Evolutionary conservation across 1,140 invertebrate genomes (phyloP), one percentile per base, ranked within the genome.

Genomic region (Oreohelix idahoensis): DNA sequence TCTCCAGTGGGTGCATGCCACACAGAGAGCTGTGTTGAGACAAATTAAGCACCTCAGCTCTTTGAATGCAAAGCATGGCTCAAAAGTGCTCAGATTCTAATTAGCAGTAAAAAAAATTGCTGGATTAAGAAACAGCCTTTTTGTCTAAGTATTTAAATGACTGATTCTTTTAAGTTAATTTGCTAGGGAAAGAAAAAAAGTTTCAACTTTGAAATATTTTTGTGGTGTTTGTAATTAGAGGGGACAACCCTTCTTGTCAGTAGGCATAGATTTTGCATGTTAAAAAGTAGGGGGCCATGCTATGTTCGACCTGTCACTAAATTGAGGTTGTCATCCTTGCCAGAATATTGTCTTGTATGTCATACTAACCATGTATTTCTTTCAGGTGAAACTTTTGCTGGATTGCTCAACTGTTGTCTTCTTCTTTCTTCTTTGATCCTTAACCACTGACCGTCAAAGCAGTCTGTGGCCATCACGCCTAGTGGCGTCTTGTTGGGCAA

Each of bases 271-370:
- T 39, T 26, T 38, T 73, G 1, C 15, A 10, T 15, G 4, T 2
- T 73, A 42, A 23, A 42, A 73, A 42, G 36, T 79, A 79, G 84
- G 87, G 84, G 87, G 85, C 86, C 87, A 86, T 86, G 84, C 84
- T 83, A 70, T 63, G 63, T 73, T 58, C n/a, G 77, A 84, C 83
- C 78, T 85, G 23, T 35, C 66, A 32, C 66, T 11, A 11, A 66
- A 80, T 80, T 38, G 42, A 85, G 81, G 69, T 79, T 87, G 84
- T 87, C 86, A 85, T 87, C 83, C 86, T 87, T 87, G 86, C 86
- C 53, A 58, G 20, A 58, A 58, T 58, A 42, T 74, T 74, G 39
- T 39, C 5, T 74, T 74, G 39, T n/a, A 8, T 74, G 38, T 42
- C 13, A 23, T 13, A n/a, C 11, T 5, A 5, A 32, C 11, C 36